Conservation (phyloP, 2,888 invertebrate species). For the Nezara viridula region DNA sequence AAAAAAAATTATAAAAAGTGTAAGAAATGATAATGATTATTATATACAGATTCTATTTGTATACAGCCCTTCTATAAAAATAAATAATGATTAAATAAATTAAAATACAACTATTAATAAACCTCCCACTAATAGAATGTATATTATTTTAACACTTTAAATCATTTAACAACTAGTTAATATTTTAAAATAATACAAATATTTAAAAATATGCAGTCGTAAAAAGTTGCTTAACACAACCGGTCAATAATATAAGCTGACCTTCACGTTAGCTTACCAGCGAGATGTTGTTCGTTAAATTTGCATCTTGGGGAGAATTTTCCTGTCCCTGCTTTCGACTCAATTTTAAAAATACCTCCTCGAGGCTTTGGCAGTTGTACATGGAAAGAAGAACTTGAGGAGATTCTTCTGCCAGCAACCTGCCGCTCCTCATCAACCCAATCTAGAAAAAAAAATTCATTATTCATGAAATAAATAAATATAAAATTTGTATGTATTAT, state of each 20-base stretch:
- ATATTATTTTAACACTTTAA: neutral
- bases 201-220: neutral
- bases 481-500: neutral
- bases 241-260: neutral
- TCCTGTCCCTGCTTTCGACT: slow-evolving; percentile 79
- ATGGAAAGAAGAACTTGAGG: slow-evolving; percentile 86
- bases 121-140: neutral
- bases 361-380: slow-evolving; percentile 87
- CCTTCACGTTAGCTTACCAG: slow-evolving; percentile 70
- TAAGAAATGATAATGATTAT: too few relatives aligned
- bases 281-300: slow-evolving; percentile 83
- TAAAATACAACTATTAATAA: too few relatives aligned
- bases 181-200: neutral
- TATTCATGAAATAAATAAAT: neutral
- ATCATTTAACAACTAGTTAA: neutral
- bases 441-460: slow-evolving; percentile 74
- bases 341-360: slow-evolving; percentile 93
- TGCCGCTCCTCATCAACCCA: slow-evolving; percentile 93
- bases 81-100: too few relatives aligned
- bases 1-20: too few relatives aligned
- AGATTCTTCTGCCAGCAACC: slow-evolving; percentile 90
- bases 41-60: too few relatives aligned
- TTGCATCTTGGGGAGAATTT: slow-evolving; percentile 71
- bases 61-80: too few relatives aligned
- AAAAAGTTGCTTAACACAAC: neutral